A percentile compares a stretch with the other conserved stretches of the same genome.
These are phyloP conservation scores for Sciurus niger DNA, from an alignment of 2,113 vertebrate species.

Conservation along the genomic window DNA sequence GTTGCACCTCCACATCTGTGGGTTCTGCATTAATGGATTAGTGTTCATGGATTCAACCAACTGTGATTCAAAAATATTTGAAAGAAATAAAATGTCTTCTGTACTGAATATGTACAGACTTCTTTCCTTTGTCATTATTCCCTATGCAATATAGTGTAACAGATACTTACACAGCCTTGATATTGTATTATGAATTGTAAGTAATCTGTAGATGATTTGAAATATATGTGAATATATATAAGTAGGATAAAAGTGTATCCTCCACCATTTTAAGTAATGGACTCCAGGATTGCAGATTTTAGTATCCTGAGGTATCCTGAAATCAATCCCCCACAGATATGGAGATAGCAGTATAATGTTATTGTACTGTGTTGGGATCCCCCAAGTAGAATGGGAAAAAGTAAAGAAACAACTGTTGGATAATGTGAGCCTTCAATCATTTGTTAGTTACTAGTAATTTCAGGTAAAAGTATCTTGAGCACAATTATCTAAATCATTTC, in stretches of 20 bases:
- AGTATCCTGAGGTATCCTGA: neutral
- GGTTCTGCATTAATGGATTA: neutral
- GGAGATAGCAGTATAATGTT: neutral
- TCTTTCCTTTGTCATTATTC: neutral
- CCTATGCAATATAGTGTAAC: neutral
- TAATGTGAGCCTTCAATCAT: neutral
- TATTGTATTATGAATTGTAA: neutral
- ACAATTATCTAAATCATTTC: neutral
- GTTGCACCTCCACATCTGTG: neutral
- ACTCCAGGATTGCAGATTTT: neutral
- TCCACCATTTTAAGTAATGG: neutral
- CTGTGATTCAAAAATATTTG: neutral
- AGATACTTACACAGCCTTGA: neutral
- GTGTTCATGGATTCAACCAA: neutral
- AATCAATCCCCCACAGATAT: neutral
- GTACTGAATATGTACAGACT: neutral
- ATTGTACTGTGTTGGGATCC: neutral
- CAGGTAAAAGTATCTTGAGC: conserved; percentile 26
- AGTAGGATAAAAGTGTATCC: too few species aligned
- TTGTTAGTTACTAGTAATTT: conserved; percentile 45
- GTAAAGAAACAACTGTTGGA: neutral
- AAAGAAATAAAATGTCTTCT: neutral
- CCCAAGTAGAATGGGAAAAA: neutral
- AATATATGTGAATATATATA: neutral
- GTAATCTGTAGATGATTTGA: neutral